These are phyloP conservation scores for Sula dactylatra DNA, from an alignment of 2,113 vertebrate genomes.

Conservation along the genomic window DNA sequence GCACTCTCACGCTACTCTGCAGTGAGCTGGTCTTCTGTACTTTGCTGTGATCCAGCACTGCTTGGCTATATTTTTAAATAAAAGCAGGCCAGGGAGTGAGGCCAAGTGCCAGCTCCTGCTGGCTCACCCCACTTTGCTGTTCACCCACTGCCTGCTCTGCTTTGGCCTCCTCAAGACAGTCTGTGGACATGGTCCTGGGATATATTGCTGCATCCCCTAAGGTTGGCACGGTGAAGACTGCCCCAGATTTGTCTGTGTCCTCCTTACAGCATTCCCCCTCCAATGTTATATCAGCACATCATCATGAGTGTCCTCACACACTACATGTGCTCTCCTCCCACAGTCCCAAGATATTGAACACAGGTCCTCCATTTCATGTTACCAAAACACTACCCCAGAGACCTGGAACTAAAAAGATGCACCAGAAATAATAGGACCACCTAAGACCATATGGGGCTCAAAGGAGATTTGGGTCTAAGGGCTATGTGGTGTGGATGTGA, in stretches of 20 bases:
- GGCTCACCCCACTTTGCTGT: not conserved
- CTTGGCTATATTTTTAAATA: not conserved
- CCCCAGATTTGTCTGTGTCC: not conserved
- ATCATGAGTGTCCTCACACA: fast-evolving
- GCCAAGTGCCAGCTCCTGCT: not conserved
- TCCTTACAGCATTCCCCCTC: not conserved
- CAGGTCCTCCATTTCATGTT: not conserved
- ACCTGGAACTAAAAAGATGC: not conserved
- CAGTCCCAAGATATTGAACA: not conserved
- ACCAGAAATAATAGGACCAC: not conserved
- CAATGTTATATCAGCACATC: not conserved
- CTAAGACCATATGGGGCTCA: not conserved
- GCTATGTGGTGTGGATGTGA: not conserved
- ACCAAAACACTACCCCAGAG: not conserved
- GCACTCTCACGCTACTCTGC: not conserved
- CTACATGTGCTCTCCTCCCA: not conserved
- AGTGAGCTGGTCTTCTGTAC: not conserved
- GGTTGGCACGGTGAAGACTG: not conserved
- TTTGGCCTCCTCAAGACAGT: not conserved
- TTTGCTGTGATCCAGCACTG: not conserved
- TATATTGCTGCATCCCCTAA: not conserved
- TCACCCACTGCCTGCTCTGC: not conserved
- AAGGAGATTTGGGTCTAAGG: not conserved
- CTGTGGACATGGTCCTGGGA: not conserved
- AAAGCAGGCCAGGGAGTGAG: not conserved